Percentiles rank a stretch among this genome's conserved stretches.
Conservation (phyloP, 2,797 vertebrate species). For the Urocyon cinereoargenteus region DNA sequence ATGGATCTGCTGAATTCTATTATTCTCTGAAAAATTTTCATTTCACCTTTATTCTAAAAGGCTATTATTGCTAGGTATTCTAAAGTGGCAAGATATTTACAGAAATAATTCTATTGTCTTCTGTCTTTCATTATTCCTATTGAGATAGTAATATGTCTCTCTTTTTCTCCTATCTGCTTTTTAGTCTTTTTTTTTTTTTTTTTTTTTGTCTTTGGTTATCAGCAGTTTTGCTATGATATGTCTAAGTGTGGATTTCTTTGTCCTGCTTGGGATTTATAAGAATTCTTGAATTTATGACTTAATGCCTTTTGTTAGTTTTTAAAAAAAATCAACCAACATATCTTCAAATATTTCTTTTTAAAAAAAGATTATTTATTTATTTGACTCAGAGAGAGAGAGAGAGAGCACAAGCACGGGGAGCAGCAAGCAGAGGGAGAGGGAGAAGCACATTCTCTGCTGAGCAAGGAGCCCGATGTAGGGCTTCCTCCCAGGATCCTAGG, state of each 20-base stretch:
- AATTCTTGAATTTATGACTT: not conserved
- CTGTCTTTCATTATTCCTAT: conserved; percentile 7
- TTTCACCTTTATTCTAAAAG: not conserved
- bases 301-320: not conserved
- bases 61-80: not conserved
- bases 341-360: not conserved
- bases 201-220: not conserved
- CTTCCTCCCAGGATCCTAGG: too few relatives aligned
- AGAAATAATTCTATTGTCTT: not conserved
- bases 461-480: too few relatives aligned
- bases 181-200: not conserved
- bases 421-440: too few relatives aligned
- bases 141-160: not conserved
- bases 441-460: too few relatives aligned
- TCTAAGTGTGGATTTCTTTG: not conserved
- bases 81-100: not conserved
- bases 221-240: not conserved
- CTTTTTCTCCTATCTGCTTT: not conserved
- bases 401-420: too few relatives aligned
- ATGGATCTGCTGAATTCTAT: not conserved
- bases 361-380: too few relatives aligned
- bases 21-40: not conserved
- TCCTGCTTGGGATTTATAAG: not conserved
- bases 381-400: too few relatives aligned
- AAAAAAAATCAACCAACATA: not conserved